Percentiles rank a stretch among this genome's conserved stretches.
Conservation (phyloP, 2,113 vertebrate species). For the Struthidea cinerea region DNA sequence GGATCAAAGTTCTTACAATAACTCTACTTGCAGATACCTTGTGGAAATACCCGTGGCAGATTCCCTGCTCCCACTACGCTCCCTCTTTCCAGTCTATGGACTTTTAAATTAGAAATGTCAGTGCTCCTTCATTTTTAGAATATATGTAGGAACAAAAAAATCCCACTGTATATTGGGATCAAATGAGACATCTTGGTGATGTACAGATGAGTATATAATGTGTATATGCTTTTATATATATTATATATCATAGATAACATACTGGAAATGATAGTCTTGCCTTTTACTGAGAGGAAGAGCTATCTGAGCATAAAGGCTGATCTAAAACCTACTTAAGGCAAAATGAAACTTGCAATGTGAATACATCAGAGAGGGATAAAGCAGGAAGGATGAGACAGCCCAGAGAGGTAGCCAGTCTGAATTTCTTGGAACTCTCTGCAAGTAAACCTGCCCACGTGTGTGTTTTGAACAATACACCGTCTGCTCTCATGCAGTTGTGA, state of each 20-base stretch:
- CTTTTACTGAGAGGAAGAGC: neutral
- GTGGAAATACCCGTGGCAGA: neutral
- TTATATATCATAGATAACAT: neutral
- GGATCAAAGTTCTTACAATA: neutral
- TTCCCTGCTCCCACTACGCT: neutral
- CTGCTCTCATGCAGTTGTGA: neutral
- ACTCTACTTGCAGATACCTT: neutral
- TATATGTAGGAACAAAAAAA: conserved; percentile 7
- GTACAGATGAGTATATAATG: neutral
- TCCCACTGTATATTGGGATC: neutral
- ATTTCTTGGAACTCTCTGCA: neutral
- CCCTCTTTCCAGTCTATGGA: neutral
- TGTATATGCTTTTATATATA: neutral
- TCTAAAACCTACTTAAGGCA: neutral
- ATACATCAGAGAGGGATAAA: neutral
- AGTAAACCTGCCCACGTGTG: neutral
- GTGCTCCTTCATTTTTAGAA: neutral
- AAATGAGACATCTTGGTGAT: neutral
- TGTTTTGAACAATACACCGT: neutral
- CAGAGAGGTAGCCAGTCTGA: neutral
- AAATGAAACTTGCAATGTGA: neutral
- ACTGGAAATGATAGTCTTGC: neutral
- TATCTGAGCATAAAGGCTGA: neutral
- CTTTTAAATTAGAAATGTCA: conserved; percentile 38
- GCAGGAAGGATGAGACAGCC: neutral